Conservation (phyloP, 2,113 vertebrate genomes). For the Pogonocichla stellata region DNA sequence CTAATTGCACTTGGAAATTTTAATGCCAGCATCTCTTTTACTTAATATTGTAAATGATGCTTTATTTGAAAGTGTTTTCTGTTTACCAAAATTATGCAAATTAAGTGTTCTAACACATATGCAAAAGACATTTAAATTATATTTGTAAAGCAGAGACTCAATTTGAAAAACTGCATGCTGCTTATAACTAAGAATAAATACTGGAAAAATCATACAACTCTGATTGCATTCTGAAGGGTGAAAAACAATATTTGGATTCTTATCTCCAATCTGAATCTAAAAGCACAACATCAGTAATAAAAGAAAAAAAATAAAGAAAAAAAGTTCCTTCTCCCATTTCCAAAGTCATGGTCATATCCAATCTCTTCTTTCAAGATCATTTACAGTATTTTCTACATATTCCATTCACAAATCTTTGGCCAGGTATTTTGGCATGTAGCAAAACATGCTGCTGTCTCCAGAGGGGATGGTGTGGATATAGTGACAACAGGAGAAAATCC, state of each 20-base stretch:
- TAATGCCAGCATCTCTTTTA: neutral
- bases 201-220: neutral
- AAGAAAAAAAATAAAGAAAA: neutral
- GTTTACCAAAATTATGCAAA: conserved; percentile 16
- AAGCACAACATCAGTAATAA: neutral
- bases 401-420: neutral
- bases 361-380: neutral
- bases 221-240: neutral
- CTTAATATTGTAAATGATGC: neutral
- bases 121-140: neutral
- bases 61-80: conserved; percentile 17
- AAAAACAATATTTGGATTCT: neutral
- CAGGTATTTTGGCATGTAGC: neutral
- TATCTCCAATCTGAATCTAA: neutral
- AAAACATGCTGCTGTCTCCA: neutral
- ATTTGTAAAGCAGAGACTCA: conserved; percentile 14
- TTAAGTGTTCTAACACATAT: neutral
- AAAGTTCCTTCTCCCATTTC: neutral
- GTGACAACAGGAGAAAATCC: neutral
- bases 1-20: neutral
- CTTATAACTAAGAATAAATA: neutral
- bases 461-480: neutral
- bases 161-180: neutral
- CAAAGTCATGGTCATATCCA: neutral
- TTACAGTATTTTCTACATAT: neutral